Conservation (phyloP, 2,888 invertebrate genomes). For the Helicoverpa assulta region DNA sequence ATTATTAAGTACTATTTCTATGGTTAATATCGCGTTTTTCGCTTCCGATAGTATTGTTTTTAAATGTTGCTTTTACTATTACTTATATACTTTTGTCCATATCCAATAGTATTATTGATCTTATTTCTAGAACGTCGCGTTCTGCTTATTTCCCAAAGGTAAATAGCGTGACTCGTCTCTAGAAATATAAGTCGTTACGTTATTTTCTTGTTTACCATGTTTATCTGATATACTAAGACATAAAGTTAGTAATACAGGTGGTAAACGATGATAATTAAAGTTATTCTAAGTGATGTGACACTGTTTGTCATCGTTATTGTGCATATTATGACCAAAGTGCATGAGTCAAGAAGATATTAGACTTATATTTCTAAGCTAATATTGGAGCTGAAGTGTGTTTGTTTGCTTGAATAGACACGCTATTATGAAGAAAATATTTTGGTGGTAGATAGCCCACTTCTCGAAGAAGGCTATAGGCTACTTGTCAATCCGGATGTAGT, state of each 20-base stretch:
- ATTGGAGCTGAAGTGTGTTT: too few species aligned
- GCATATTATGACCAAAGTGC: neutral
- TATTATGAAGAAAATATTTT: too few species aligned
- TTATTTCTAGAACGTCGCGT: slow-evolving; percentile 1
- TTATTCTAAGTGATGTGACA: slow-evolving; percentile 10
- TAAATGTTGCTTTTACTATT: neutral
- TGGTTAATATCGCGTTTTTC: too few species aligned
- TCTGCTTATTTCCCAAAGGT: slow-evolving; percentile 9
- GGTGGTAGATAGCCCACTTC: too few species aligned
- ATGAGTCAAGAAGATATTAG: neutral
- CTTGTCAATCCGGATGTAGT: too few species aligned
- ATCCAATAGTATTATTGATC: neutral
- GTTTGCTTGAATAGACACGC: too few species aligned
- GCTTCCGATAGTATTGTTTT: neutral
- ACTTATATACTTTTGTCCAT: too few species aligned
- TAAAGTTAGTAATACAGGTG: neutral
- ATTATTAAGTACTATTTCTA: too few species aligned
- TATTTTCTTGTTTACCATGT: slow-evolving; percentile 14
- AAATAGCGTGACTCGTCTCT: slow-evolving; percentile 16
- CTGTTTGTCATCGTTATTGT: slow-evolving; percentile 8
- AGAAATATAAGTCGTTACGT: slow-evolving; percentile 9
- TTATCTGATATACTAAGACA: slow-evolving; percentile 2
- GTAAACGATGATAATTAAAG: slow-evolving; percentile 13
- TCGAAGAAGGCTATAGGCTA: too few species aligned
- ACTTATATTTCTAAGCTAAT: too few species aligned